Percentiles rank a stretch among this genome's conserved stretches.
Evolutionary conservation across 2,113 vertebrate species (phyloP).

Genomic region (Malurus cyaneus): DNA sequence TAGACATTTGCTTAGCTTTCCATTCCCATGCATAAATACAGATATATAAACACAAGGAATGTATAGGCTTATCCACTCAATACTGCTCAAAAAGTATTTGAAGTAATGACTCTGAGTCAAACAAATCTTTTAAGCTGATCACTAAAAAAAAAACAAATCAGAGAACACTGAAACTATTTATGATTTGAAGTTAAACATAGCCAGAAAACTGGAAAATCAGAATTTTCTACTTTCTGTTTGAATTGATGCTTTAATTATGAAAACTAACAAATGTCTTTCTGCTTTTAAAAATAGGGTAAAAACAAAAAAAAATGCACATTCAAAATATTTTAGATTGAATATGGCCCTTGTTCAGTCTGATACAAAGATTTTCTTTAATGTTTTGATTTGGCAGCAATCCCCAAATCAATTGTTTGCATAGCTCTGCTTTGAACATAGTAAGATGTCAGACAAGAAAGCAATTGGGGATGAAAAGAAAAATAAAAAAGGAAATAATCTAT

Average conservation of each 20-base stretch:
- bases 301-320: background rate
- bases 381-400: background rate
- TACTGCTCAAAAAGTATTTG: background rate
- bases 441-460: conserved; percentile 10
- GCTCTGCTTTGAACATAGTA: background rate
- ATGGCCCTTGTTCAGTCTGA: background rate
- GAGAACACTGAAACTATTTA: background rate
- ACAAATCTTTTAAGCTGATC: background rate
- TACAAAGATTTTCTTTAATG: background rate
- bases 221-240: background rate
- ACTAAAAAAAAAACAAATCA: background rate
- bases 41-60: background rate
- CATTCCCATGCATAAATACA: background rate
- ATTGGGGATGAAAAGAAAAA: background rate
- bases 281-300: background rate
- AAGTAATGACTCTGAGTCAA: background rate
- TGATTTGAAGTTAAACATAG: background rate
- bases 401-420: background rate
- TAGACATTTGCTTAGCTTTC: background rate
- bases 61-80: background rate
- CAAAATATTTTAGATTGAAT: background rate
- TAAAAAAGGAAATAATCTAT: conserved; percentile 29
- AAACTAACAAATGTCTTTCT: background rate
- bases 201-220: background rate
- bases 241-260: background rate